Conservation (phyloP, 2,888 invertebrate genomes). For the Caenorhabditis becei region DNA sequence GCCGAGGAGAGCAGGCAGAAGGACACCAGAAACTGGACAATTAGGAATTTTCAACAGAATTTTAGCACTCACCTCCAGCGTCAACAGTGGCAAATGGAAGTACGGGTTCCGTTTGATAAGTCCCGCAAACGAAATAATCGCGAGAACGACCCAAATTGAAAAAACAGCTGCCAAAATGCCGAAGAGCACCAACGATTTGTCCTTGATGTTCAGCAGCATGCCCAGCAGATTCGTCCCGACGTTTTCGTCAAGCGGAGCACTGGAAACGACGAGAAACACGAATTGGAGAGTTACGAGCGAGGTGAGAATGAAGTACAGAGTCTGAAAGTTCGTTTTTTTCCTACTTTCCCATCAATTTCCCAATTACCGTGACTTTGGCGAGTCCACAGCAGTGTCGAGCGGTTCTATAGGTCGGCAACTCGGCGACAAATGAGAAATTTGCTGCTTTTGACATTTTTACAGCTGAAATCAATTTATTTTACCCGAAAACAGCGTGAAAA, state of each 20-base stretch:
- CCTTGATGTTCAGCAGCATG: not conserved
- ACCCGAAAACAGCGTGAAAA: not conserved
- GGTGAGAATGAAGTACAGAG: slow-evolving; percentile 1
- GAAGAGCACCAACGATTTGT: not conserved
- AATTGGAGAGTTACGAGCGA: not conserved
- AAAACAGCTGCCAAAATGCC: not conserved
- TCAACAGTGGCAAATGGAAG: slow-evolving; percentile 11
- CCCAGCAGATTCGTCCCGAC: not conserved
- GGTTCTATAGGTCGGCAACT: slow-evolving; percentile 21
- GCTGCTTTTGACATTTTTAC: slow-evolving; percentile 35
- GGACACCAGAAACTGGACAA: slow-evolving; percentile 12
- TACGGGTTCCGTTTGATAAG: not conserved
- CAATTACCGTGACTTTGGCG: slow-evolving; percentile 2
- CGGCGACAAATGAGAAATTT: slow-evolving; percentile 30
- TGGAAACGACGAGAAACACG: not conserved
- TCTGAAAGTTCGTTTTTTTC: slow-evolving; percentile 18
- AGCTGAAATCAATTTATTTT: not conserved
- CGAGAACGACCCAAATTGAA: not conserved
- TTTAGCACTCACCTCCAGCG: not conserved
- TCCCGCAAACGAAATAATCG: slow-evolving; percentile 8
- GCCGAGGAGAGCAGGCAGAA: slow-evolving; percentile 20
- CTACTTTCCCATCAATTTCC: not conserved
- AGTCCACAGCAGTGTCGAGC: slow-evolving; percentile 33
- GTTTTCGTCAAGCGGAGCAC: not conserved
- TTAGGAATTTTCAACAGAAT: not conserved